phyloP scores from a whole-genome alignment of 2,113 vertebrate species.

The Dendropsophus ebraccatus region DNA sequence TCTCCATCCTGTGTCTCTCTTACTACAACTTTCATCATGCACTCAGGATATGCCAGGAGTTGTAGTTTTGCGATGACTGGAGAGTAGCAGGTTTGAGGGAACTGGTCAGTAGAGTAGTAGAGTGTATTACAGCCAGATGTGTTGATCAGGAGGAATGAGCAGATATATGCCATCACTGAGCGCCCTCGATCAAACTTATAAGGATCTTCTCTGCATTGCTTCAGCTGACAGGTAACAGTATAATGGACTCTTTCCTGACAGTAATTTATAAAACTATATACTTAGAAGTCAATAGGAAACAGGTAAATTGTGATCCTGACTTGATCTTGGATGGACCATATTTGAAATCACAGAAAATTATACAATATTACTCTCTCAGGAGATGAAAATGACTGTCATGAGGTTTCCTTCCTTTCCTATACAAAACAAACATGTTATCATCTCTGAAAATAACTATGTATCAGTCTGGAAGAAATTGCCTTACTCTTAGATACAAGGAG shows the following conservation, averaged over 20 bases:
- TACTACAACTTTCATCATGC: too few species aligned
- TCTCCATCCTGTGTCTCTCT: too few species aligned
- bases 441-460: slow-evolving; percentile 66
- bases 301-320: slow-evolving; percentile 14
- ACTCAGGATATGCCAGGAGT: too few species aligned
- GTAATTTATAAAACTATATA: slow-evolving; percentile 15
- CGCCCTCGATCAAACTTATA: slow-evolving; percentile 11
- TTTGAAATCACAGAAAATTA: slow-evolving; percentile 30
- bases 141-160: neutral
- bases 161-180: neutral
- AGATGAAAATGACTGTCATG: slow-evolving; percentile 19
- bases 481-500: slow-evolving; percentile 20
- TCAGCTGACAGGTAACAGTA: slow-evolving; percentile 14
- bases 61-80: too few species aligned
- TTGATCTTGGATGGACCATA: neutral
- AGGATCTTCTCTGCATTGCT: neutral
- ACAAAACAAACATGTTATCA: slow-evolving; percentile 60
- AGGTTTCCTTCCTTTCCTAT: neutral
- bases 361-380: slow-evolving; percentile 21
- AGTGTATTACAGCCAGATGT: neutral
- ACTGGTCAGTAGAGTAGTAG: neutral
- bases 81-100: neutral
- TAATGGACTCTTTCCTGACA: slow-evolving; percentile 1
- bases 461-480: slow-evolving; percentile 61
- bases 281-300: neutral